phyloP scores from a whole-genome alignment of 2,797 vertebrate genomes.

The Threskiornis aethiopicus region DNA sequence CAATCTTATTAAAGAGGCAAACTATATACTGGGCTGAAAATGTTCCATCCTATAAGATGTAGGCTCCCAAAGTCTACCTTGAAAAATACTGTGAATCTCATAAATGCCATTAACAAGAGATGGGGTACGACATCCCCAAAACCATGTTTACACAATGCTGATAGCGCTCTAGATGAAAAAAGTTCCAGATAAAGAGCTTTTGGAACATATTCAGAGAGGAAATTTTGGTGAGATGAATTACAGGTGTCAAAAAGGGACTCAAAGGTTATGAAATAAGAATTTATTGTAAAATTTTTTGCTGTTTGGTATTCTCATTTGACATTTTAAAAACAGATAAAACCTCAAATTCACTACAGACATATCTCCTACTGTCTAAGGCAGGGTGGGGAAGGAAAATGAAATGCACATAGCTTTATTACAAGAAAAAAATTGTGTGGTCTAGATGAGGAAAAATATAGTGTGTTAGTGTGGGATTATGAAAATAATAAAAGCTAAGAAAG shows the following conservation, averaged over 20 bases:
- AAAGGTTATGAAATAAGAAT: background rate
- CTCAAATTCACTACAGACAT: background rate
- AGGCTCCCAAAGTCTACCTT: background rate
- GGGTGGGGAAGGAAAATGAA: background rate
- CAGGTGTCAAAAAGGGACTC: background rate
- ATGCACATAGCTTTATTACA: background rate
- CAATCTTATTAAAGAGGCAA: background rate
- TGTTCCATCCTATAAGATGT: background rate
- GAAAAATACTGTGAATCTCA: background rate
- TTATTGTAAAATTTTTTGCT: background rate
- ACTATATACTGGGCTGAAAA: background rate
- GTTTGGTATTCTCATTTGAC: background rate
- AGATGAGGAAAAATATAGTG: background rate
- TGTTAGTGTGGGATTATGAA: background rate
- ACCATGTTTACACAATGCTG: background rate
- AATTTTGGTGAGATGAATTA: background rate
- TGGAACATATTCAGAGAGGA: background rate
- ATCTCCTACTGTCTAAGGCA: background rate
- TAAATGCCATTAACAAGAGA: background rate
- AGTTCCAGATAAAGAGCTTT: background rate
- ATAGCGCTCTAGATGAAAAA: background rate
- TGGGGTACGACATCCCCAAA: background rate
- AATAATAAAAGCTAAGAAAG: conserved; percentile 12
- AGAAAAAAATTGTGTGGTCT: background rate
- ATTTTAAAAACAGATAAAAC: background rate